These are phyloP conservation scores for Trypoxylon attenuatum DNA, from an alignment of 2,888 invertebrate genomes.

Conservation along the genomic window DNA sequence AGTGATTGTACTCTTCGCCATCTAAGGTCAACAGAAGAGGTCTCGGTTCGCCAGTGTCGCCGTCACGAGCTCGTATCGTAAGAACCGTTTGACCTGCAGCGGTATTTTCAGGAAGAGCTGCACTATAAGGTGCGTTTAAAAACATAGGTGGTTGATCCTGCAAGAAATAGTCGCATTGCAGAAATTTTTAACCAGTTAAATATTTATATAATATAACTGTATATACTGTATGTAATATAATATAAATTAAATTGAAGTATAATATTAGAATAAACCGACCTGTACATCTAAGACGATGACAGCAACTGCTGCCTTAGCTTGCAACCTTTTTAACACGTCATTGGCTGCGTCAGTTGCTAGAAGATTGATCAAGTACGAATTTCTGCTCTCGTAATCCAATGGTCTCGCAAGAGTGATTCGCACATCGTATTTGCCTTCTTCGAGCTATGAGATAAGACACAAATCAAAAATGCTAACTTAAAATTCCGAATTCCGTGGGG, in stretches of 20 bases:
- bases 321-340: conserved; percentile 77
- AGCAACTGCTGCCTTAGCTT: conserved; percentile 83
- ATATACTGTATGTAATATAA: no score
- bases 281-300: conserved; percentile 86
- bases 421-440: conserved; percentile 83
- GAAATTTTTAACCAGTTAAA: no score
- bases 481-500: no score
- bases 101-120: conserved; percentile 85
- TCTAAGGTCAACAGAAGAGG: conserved; percentile 82
- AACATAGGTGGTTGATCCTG: conserved; percentile 89
- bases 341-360: conserved; percentile 81
- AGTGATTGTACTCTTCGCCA: conserved; percentile 82
- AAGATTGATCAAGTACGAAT: conserved; percentile 83
- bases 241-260: no score
- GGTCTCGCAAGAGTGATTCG: conserved; percentile 80
- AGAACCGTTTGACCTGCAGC: conserved; percentile 78
- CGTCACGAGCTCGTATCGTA: conserved; percentile 86
- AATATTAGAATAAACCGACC: no score
- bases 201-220: no score
- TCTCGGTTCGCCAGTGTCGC: conserved; percentile 85
- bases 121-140: conserved; percentile 86
- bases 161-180: no score
- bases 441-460: conserved; percentile 74
- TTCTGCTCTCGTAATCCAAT: conserved; percentile 86
- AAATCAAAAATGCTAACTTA: no score